Evolutionary conservation across 1,140 invertebrate genomes (phyloP).

Genomic region (Callitettix versicolor): DNA sequence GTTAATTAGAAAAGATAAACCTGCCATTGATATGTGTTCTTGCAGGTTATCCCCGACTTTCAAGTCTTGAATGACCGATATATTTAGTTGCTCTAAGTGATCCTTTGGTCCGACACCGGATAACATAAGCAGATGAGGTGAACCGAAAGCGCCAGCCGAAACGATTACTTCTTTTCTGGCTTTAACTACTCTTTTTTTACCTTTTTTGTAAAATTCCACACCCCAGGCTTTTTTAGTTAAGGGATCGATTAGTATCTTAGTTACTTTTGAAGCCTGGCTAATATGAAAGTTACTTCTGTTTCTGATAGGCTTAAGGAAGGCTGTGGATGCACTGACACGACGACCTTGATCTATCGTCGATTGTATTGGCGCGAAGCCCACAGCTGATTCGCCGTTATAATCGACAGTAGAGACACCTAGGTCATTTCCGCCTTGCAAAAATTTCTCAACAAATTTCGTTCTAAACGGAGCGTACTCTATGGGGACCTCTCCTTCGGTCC

Average conservation of each 20-base stretch:
- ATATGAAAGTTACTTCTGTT: constrained; percentile 54
- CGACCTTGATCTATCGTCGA: constrained; percentile 40
- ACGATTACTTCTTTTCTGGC: constrained; percentile 49
- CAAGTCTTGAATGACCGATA: constrained; percentile 47
- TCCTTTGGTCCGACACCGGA: constrained; percentile 53
- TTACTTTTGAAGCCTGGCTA: constrained; percentile 40
- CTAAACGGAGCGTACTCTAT: constrained; percentile 36
- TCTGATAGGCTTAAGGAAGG: constrained; percentile 41
- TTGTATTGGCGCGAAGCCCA: constrained; percentile 39
- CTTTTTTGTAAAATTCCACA: constrained; percentile 43
- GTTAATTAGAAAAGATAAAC: constrained; percentile 53
- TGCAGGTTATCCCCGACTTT: constrained; percentile 72
- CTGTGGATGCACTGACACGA: constrained; percentile 43
- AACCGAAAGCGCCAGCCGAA: constrained; percentile 45
- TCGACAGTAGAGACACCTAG: constrained; percentile 48
- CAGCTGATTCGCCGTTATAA: constrained; percentile 46
- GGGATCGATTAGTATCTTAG: constrained; percentile 59
- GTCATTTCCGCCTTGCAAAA: constrained; percentile 48
- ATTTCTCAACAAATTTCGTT: constrained; percentile 43
- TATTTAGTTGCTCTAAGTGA: constrained; percentile 38
- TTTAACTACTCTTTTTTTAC: constrained; percentile 29
- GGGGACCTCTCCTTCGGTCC: constrained; percentile 42
- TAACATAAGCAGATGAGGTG: constrained; percentile 51
- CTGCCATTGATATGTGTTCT: constrained; percentile 60
- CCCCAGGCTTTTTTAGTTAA: constrained; percentile 49